A percentile compares a stretch with the other conserved stretches of the same genome.
These are phyloP conservation scores for Bambusicola thoracicus DNA, from an alignment of 2,113 vertebrate species.

Conservation along the genomic window DNA sequence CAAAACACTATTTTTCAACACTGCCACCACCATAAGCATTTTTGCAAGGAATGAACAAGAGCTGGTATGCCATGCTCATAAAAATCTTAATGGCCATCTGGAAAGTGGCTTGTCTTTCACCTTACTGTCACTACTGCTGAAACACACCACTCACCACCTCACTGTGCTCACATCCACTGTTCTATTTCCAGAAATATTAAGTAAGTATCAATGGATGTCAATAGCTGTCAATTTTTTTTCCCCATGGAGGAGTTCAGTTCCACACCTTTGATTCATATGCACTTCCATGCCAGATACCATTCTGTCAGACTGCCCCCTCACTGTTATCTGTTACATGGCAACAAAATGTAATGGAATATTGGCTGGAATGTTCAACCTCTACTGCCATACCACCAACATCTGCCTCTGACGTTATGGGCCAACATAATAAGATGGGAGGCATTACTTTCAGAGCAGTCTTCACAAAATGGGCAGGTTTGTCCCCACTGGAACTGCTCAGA, in stretches of 20 bases:
- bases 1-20: not conserved
- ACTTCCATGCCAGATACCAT: not conserved
- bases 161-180: not conserved
- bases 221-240: not conserved
- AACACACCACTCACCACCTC: not conserved
- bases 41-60: not conserved
- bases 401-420: too few species aligned
- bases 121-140: not conserved
- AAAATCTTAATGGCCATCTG: not conserved
- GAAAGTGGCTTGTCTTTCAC: too few species aligned
- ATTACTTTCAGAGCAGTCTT: too few species aligned
- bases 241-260: not conserved
- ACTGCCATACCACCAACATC: not conserved
- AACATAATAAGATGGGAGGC: too few species aligned
- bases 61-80: not conserved
- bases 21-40: not conserved
- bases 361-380: not conserved
- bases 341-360: not conserved
- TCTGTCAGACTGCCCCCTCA: not conserved
- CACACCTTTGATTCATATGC: not conserved
- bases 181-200: too few species aligned
- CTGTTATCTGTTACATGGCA: not conserved
- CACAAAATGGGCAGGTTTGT: not conserved
- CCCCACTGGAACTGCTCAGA: not conserved
- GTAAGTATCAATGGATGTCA: not conserved